Evolutionary conservation across 2,888 invertebrate genomes (phyloP), one percentile per base, ranked within the genome.

Genomic region (Drosophila limbata): DNA sequence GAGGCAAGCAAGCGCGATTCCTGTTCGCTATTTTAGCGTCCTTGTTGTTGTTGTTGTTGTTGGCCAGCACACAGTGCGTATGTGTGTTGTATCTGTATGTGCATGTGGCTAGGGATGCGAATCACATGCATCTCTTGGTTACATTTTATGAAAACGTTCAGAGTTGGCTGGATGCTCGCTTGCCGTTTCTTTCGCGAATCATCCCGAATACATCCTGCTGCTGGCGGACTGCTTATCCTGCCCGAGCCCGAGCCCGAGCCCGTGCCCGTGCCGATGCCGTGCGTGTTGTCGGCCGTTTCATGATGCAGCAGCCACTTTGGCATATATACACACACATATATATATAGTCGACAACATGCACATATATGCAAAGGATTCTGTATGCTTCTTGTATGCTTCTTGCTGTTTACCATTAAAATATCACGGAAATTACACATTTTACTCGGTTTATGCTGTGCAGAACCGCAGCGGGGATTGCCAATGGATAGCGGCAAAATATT

Each of bases 391-490:
- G 62, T 67, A 64, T 76, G 83, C 86, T 74, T 77, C 72, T 70
- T 73, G 84, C 75, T 86, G 88, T 86, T 86, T 86, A 85, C 85
- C 84, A 86, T 86, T 86, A 86, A 86, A 86, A 86, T 86, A 86
- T 86, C 85, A 89, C 85, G 89, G 85, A 86, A 86, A 86, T 89
- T 86, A 89, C 85, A 86, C 88, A 89, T 89, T 86, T 86, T 88
- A 83, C 85, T 89, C 73, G 79, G 85, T 87, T 87, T 89, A 82
- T 84, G 89, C 83, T 70, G 74, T 75, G 76, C 79, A 52, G 63
- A 48, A 57, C 35, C 57, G 44, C 64, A 73, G 55, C 56, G 45
- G 61, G 70, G 45, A 55, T 68, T 61, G 77, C 69, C 77, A 42
- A 52, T 69, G 71, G 77, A 63, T 64, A 60, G 72, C 35, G 52